Conservation (phyloP, 2,113 vertebrate species). For the Lutjanus erythropterus region DNA sequence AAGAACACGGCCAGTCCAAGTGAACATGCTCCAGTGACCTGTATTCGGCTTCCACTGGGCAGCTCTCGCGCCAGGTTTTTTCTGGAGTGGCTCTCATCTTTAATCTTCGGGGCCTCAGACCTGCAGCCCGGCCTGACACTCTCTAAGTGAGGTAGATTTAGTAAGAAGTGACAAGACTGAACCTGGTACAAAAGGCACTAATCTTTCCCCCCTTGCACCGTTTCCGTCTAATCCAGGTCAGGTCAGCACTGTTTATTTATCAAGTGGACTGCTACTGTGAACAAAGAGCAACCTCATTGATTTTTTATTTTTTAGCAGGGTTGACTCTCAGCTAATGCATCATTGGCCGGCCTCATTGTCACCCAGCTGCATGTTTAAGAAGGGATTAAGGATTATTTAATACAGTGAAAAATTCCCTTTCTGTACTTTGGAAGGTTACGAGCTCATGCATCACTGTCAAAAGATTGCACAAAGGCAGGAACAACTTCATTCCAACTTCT, state of each 20-base stretch:
- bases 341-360: conserved; percentile 43
- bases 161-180: conserved; percentile 51
- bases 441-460: conserved; percentile 53
- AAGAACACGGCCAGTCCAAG: conserved; percentile 21
- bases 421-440: conserved; percentile 49
- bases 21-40: conserved; percentile 40
- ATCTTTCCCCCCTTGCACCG: conserved; percentile 65
- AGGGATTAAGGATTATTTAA: conserved; percentile 68
- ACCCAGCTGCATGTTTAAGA: conserved; percentile 61
- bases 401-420: conserved; percentile 34
- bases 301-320: conserved; percentile 42
- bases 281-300: conserved; percentile 59
- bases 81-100: conserved; percentile 58
- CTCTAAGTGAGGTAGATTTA: conserved; percentile 70
- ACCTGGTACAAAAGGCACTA: conserved; percentile 72
- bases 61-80: conserved; percentile 41
- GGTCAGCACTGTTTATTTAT: conserved; percentile 67
- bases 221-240: conserved; percentile 67
- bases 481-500: conserved; percentile 31
- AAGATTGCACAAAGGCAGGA: conserved; percentile 10
- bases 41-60: conserved; percentile 30
- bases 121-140: conserved; percentile 48
- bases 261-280: conserved; percentile 53
- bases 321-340: conserved; percentile 49
- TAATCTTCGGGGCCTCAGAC: conserved; percentile 59